These are phyloP conservation scores for Colistium nudipinnis DNA, from an alignment of 2,113 vertebrate species.

Conservation along the genomic window DNA sequence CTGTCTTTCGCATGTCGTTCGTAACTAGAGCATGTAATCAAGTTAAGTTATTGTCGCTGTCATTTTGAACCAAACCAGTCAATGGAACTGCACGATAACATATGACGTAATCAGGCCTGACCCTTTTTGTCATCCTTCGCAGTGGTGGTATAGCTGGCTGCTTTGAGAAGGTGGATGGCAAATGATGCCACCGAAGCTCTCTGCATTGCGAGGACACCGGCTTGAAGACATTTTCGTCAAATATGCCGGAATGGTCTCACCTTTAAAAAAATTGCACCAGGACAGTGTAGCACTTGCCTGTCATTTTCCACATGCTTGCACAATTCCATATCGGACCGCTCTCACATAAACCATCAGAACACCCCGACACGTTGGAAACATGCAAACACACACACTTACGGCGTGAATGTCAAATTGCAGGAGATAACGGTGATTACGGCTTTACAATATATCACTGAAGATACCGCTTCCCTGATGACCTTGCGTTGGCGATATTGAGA, in stretches of 20 bases:
- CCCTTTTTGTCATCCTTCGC: neutral
- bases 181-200: neutral
- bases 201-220: conserved; percentile 1
- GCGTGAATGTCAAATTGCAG: conserved; percentile 35
- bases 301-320: neutral
- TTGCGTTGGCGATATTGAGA: conserved; percentile 45
- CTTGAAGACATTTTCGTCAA: conserved; percentile 6
- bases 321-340: neutral
- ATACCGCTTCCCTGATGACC: conserved; percentile 32
- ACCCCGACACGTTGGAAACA: conserved; percentile 4
- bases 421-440: conserved; percentile 43
- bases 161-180: neutral
- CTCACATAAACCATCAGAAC: neutral
- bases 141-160: neutral
- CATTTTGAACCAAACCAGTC: too few relatives aligned
- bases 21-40: too few relatives aligned
- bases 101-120: neutral
- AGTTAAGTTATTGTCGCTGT: too few relatives aligned
- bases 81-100: neutral
- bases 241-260: neutral
- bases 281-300: too few relatives aligned
- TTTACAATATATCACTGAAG: conserved; percentile 44
- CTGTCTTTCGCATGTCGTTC: too few relatives aligned
- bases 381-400: conserved; percentile 3
- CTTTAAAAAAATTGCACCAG: too few relatives aligned